Evolutionary conservation across 2,888 invertebrate genomes (phyloP).

Genomic region (Dyspetes luteomarginatus): DNA sequence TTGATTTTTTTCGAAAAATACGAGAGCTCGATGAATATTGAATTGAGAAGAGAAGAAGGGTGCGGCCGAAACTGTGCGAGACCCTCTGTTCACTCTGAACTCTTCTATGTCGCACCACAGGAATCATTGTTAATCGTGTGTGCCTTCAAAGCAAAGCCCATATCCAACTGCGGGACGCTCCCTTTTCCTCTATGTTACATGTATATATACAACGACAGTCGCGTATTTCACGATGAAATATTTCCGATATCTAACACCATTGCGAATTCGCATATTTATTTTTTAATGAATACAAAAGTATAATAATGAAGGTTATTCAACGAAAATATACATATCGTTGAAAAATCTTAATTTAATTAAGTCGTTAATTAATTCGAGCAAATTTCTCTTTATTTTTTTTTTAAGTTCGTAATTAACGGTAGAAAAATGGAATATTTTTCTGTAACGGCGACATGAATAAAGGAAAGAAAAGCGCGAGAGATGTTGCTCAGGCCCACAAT

Average conservation of each 20-base stretch:
- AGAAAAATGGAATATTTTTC: neutral
- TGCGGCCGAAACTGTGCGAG: constrained; percentile 50
- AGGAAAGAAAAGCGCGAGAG: neutral
- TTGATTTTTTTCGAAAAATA: neutral
- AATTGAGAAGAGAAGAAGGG: constrained; percentile 43
- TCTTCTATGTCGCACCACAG: constrained; percentile 14
- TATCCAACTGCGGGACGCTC: constrained; percentile 27
- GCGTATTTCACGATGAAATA: neutral
- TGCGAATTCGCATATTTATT: too few relatives aligned
- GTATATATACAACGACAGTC: neutral
- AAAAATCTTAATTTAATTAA: too few relatives aligned
- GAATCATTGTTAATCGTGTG: constrained; percentile 42
- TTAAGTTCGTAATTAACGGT: neutral
- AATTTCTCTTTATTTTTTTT: neutral
- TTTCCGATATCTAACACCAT: too few relatives aligned
- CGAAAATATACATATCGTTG: too few relatives aligned
- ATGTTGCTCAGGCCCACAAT: neutral
- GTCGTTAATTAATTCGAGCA: neutral
- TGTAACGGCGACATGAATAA: neutral
- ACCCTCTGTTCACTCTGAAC: constrained; percentile 17
- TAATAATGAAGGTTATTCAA: too few relatives aligned
- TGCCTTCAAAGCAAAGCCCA: constrained; percentile 15
- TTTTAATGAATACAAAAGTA: too few relatives aligned
- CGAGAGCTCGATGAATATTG: neutral
- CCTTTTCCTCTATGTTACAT: neutral